Evolutionary conservation across 2,888 invertebrate genomes (phyloP), one percentile per base, ranked within the genome.

Genomic region (Callosobruchus maculatus): DNA sequence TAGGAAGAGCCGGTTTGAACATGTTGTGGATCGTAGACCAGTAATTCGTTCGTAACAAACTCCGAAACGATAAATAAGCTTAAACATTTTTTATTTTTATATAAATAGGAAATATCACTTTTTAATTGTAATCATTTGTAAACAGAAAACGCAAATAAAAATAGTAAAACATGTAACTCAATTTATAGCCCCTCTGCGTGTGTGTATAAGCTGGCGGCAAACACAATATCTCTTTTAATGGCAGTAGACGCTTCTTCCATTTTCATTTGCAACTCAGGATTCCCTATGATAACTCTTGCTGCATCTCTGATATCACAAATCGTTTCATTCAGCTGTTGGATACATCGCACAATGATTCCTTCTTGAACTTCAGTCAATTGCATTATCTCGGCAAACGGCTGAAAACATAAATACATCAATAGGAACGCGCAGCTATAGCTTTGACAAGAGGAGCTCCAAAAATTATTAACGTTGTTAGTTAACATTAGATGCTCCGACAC

Each of bases 151-250:
- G 3, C 13, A 49, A 49, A 49, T 49, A 49, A 49, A 49, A 49
- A 49, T 18, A 49, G 49, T 49, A 7, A 49, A 18, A 49, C 49
- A 49, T 1, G 66, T 21, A 31, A 71, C 22, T 71, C 2, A 68
- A 67, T 68, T 75, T 72, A 79, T 31, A 78, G 18, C 66, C 76
- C 76, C 66, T 81, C 82, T 21, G 87, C 85, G 80, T 89, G 88
- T 2, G 96, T 97, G 84, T 99, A 99, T 70, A 99, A 90, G 87
- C 97, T 98, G 31, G 97, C 97, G 22, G 98, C 96, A 86, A 99
- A 99, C 0, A 99, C 99, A 82, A 99, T 99, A 86, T 99, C 99
- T 75, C 99, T 89, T 86, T 98, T 97, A 78, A 99, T 98, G 69
- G 95, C 93, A 1, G 93, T 92, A 0, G 96, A 96, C 0, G 97